These are phyloP conservation scores for Temnothorax ravouxi DNA, from an alignment of 2,888 invertebrate species.

Conservation along the genomic window DNA sequence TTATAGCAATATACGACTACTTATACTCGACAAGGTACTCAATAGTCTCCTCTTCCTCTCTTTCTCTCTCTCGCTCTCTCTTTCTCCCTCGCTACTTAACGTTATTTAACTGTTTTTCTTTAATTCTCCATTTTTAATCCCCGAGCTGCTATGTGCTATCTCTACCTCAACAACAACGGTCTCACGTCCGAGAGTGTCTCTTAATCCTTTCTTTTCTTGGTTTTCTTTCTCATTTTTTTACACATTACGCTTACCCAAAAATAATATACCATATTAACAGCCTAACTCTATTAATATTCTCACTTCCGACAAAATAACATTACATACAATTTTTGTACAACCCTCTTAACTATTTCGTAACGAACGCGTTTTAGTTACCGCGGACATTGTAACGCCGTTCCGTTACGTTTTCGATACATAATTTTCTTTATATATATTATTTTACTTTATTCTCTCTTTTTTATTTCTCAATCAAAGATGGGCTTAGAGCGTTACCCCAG, in stretches of 20 bases:
- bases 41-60: conserved; percentile 77
- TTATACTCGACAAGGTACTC: conserved; percentile 86
- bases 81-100: conserved; percentile 65
- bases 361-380: conserved; percentile 57
- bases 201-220: conserved; percentile 65
- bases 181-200: conserved; percentile 73
- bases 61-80: conserved; percentile 32
- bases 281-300: conserved; percentile 81
- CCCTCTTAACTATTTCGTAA: conserved; percentile 73
- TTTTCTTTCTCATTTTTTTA: conserved; percentile 51
- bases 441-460: conserved; percentile 7
- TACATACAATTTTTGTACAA: conserved; percentile 83
- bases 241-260: conserved; percentile 79
- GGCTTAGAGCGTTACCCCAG: background rate
- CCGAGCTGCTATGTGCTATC: conserved; percentile 83
- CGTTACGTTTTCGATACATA: conserved; percentile 46
- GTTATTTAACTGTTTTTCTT: conserved; percentile 62
- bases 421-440: conserved; percentile 19
- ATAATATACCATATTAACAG: conserved; percentile 84
- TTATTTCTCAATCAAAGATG: background rate
- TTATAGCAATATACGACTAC: conserved; percentile 82
- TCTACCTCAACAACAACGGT: conserved; percentile 82
- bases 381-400: conserved; percentile 27
- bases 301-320: conserved; percentile 83
- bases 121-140: conserved; percentile 68